Evolutionary conservation across 2,797 vertebrate species (phyloP), one percentile per base, ranked within the genome.

Genomic region (Kryptopterus vitreolus): DNA sequence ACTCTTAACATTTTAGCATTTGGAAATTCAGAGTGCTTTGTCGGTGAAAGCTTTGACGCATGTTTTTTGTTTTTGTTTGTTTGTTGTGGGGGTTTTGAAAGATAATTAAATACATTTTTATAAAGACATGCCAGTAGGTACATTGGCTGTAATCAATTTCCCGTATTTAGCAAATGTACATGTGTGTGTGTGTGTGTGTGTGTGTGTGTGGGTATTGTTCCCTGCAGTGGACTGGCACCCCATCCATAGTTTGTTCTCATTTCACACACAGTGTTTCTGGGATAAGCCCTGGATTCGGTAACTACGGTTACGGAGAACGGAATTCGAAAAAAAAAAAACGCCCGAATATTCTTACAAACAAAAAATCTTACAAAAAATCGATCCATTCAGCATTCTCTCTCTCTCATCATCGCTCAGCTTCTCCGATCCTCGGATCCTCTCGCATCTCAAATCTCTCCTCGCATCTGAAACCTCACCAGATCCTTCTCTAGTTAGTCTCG

Each of bases 361-460:
- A n/a, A n/a, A n/a, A n/a, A n/a, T n/a, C n/a, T n/a, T n/a, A n/a
- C n/a, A n/a, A n/a, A n/a, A n/a, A n/a, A n/a, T 69, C 38, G 15
- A 29, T 75, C 9, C 29, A 24, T 63, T 62, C 20, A 12, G 24
- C 57, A 63, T 65, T 70, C n/a, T 76, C 78, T 58, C 52, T 76
- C 31, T 57, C 18, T 55, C n/a, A n/a, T n/a, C n/a, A n/a, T n/a
- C n/a, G n/a, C n/a, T n/a, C n/a, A n/a, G n/a, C n/a, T n/a, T n/a
- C n/a, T n/a, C n/a, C n/a, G n/a, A n/a, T n/a, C n/a, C n/a, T n/a
- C n/a, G n/a, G n/a, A n/a, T n/a, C n/a, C n/a, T n/a, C n/a, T n/a
- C n/a, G n/a, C n/a, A n/a, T n/a, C n/a, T n/a, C n/a, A n/a, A n/a
- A n/a, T n/a, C n/a, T n/a, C n/a, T n/a, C n/a, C n/a, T n/a, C n/a